Percentiles rank a stretch among this genome's conserved stretches.
Evolutionary conservation across 2,113 vertebrate genomes (phyloP).

Genomic region (Pristiophorus japonicus): DNA sequence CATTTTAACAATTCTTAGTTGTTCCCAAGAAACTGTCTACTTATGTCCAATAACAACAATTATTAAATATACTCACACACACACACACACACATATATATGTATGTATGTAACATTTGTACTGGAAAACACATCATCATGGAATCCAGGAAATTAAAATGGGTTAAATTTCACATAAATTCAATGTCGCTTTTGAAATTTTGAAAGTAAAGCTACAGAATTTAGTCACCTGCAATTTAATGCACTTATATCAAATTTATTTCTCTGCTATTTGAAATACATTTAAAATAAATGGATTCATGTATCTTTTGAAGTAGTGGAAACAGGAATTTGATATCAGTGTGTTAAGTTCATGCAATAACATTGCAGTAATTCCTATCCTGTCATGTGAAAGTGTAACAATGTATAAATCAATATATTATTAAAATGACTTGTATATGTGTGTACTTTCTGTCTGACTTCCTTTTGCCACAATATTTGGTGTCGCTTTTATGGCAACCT

Average conservation of each 20-base stretch:
- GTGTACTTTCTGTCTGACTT: no score
- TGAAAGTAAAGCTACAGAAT: background rate
- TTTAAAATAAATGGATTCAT: background rate
- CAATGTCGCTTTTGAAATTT: background rate
- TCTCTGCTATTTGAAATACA: background rate
- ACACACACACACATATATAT: background rate
- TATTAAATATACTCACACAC: no score
- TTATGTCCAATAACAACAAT: background rate
- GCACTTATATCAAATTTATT: background rate
- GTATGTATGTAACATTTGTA: background rate
- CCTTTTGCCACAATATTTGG: no score
- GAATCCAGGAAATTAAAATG: background rate
- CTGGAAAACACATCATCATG: background rate
- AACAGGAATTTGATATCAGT: background rate
- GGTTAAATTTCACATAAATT: background rate
- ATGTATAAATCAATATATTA: no score
- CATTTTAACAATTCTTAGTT: background rate
- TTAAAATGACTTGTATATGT: no score
- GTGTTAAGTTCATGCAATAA: no score
- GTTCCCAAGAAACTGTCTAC: background rate
- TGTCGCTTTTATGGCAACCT: no score
- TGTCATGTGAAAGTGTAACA: no score
- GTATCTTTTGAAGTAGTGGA: background rate
- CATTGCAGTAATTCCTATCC: no score
- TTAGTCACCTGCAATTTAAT: background rate